Conservation (phyloP, 2,113 vertebrate genomes). For the Proteles cristata region DNA sequence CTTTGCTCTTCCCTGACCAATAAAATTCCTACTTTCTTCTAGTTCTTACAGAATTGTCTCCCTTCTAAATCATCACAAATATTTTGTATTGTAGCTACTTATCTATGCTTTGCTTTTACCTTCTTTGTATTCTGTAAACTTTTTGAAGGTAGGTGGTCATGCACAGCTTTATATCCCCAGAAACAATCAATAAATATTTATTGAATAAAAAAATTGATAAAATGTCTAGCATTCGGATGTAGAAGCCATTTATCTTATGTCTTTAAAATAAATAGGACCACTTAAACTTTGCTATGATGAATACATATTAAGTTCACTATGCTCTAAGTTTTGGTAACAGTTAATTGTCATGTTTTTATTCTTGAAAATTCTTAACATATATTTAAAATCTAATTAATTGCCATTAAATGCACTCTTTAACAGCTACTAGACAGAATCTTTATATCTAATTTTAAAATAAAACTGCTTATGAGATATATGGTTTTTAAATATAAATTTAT, state of each 20-base stretch:
- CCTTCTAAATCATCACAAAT: not conserved
- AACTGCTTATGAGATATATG: not conserved
- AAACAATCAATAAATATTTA: not conserved
- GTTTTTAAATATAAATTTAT: not conserved
- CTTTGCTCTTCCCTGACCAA: not conserved
- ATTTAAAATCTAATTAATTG: not conserved
- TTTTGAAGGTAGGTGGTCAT: not conserved
- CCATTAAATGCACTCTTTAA: not conserved
- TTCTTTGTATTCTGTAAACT: not conserved
- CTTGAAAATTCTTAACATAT: not conserved
- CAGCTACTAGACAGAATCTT: not conserved
- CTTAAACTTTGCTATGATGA: not conserved
- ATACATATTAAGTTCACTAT: not conserved
- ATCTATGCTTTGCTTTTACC: not conserved
- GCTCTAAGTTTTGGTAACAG: not conserved
- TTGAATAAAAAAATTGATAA: not conserved
- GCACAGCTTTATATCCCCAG: not conserved
- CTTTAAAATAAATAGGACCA: not conserved
- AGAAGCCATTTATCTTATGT: not conserved
- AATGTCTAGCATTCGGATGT: not conserved
- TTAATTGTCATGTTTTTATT: not conserved
- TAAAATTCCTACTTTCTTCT: not conserved
- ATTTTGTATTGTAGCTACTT: not conserved
- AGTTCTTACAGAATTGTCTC: not conserved
- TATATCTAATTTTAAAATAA: not conserved